Conservation (phyloP, 2,888 invertebrate species). For the Nemoura dubitans region DNA sequence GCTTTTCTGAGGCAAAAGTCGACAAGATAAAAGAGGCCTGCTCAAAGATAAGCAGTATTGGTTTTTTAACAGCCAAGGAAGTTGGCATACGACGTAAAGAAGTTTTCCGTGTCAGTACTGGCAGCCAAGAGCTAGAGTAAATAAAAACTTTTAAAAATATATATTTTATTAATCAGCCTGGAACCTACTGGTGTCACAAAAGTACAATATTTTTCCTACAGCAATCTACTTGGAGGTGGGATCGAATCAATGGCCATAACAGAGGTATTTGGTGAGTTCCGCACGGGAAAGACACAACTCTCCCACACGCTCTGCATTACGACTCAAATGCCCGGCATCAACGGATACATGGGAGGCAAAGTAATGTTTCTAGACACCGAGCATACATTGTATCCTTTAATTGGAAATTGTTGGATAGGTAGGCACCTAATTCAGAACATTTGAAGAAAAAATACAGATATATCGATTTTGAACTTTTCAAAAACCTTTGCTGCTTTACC, state of each 20-base stretch:
- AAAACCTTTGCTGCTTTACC: no score
- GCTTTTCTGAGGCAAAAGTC: constrained; percentile 79
- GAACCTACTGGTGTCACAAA: not conserved
- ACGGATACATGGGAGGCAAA: constrained; percentile 79
- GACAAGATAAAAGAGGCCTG: constrained; percentile 83
- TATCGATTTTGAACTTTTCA: no score
- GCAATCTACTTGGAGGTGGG: constrained; percentile 79
- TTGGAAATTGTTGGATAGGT: no score
- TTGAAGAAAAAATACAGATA: no score
- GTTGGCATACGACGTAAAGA: constrained; percentile 76
- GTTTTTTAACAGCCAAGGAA: constrained; percentile 79
- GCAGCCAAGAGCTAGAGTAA: constrained; percentile 77
- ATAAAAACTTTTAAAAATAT: constrained; percentile 48
- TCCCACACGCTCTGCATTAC: constrained; percentile 84
- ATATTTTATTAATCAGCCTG: not conserved
- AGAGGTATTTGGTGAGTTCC: constrained; percentile 84
- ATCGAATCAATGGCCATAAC: constrained; percentile 87
- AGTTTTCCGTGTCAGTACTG: constrained; percentile 76
- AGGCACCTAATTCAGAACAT: no score
- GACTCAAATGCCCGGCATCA: constrained; percentile 74
- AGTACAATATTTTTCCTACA: constrained; percentile 56
- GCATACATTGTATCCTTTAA: constrained; percentile 85
- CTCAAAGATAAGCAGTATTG: constrained; percentile 69
- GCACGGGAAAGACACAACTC: constrained; percentile 83
- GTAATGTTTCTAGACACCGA: constrained; percentile 85